Base-by-base conservation (phyloP, 2,797 vertebrate species). In the Chromis chromis region DNA sequence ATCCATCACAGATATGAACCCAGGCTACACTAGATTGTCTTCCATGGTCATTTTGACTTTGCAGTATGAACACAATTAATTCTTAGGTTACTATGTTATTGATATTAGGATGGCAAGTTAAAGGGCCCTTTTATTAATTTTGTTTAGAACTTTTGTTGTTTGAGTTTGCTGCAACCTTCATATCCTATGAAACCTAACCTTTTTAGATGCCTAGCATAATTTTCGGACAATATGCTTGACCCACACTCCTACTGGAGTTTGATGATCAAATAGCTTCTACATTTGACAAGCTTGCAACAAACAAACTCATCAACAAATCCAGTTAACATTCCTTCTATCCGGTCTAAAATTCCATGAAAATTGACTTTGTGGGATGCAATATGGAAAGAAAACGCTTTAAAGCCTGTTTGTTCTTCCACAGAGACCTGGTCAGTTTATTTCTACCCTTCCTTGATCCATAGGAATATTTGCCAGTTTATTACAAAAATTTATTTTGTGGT, bases 401-500 rank as follows among this genome's bases (percentile, higher is more conserved):
- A 54, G 25, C 14, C 61, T 39, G 12, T 31, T 59, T 39, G 33
- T 42, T 70, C 12, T 21, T 31, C 49, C 10, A 14, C 65, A 73
- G 1, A 33, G 42, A 21, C 9, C 27, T 31, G 21, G n/a, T 44
- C 61, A 59, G 25, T 22, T 31, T 46, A 12, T 54, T 73, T 19
- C 44, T 49, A 39, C 17, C 49, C 10, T 48, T 62, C 31, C 33
- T 59, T 56, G 13, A 74, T 65, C 46, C 49, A 4, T 44, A 53
- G n/a, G 19, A 24, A 22, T 62, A 57, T 46, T 60, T 70, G 31
- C 65, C 48, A 56, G 61, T 60, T 65, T 25, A 52, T 56, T 57
- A 53, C 19, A 44, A 46, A 54, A 1, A 44, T 21, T 39, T 65
- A 52, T 54, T 57, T 60, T 76, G 59, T 54, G 68, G 48, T 28